Evolutionary conservation across 2,888 invertebrate species (phyloP), one percentile per base, ranked within the genome.

Genomic region (Cryptocephalus moraei): DNA sequence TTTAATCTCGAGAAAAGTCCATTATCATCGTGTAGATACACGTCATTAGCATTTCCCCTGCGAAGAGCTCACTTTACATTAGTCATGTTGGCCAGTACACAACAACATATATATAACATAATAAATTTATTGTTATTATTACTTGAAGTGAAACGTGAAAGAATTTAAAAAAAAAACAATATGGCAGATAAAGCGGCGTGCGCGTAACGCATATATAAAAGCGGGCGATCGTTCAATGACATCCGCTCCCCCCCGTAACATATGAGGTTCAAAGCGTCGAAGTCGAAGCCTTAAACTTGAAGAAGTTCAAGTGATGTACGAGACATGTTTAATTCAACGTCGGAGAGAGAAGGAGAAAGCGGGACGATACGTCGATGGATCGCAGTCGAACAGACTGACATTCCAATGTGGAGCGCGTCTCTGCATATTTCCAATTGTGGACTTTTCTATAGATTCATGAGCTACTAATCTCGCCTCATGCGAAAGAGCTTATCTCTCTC

Each of bases 141-240:
- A 59, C 57, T 58, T 52, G 55, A 55, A 55, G 51, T 46, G 52
- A 50, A 53, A 62, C 64, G 64, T 63, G 64, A 55, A 58, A 58
- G 62, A 59, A 64, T 64, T 59, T 56, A 49, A 40, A 60, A 61
- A n/a, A 22, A 58, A 59, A 57, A 60, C 57, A 51, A 55, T 57
- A 57, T 52, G 55, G 40, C 40, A 61, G 62, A 63, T 62, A 62
- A 59, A 62, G 58, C 59, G 55, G 60, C 44, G 48, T 49, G 50
- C 54, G 22, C 13, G 22, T 22, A 22, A 22, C 22, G 22, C 22
- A 22, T 22, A 22, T 22, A 22, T 22, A 22, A 22, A 22, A 22
- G 3, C 22, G 22, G 6, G 63, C 63, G 57, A 67, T 64, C 67
- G 66, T 66, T 66, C 65, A 66, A 65, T 61, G 65, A 66, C 67